Conservation (phyloP, 2,888 invertebrate genomes). For the Scelioninae gen. 2 region DNA sequence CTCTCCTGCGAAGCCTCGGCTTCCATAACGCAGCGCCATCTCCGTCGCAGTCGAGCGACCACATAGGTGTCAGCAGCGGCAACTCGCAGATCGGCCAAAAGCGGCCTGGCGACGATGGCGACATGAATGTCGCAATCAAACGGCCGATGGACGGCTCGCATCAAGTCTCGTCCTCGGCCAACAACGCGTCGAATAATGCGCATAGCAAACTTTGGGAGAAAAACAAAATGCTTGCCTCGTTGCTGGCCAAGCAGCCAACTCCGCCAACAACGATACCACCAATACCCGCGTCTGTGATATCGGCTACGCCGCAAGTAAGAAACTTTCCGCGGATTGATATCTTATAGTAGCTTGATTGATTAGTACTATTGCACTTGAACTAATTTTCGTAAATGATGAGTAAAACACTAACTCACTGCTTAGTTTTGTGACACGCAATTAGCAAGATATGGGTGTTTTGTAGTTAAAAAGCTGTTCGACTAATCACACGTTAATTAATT, state of each 20-base stretch:
- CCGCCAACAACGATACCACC: slow-evolving; percentile 80
- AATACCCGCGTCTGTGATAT: slow-evolving; percentile 80
- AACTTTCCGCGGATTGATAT: too few species aligned
- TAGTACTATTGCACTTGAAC: slow-evolving; percentile 19
- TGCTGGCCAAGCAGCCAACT: slow-evolving; percentile 86
- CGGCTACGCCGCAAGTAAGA: slow-evolving; percentile 81
- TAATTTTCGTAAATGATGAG: background rate
- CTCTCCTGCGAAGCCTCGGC: slow-evolving; percentile 77
- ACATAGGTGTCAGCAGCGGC: slow-evolving; percentile 68
- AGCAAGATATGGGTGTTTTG: too few species aligned
- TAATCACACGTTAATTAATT: too few species aligned
- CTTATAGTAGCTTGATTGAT: slow-evolving; percentile 3
- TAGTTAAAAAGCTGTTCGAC: too few species aligned
- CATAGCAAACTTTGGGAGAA: slow-evolving; percentile 86
- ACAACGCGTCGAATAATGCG: slow-evolving; percentile 72
- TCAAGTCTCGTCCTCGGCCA: slow-evolving; percentile 66
- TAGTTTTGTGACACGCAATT: background rate
- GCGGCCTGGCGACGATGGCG: slow-evolving; percentile 80
- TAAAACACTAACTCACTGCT: slow-evolving; percentile 17
- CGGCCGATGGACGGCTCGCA: slow-evolving; percentile 75
- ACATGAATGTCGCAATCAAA: slow-evolving; percentile 77
- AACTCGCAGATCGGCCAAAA: slow-evolving; percentile 76
- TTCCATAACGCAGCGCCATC: slow-evolving; percentile 76
- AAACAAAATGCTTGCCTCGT: slow-evolving; percentile 89
- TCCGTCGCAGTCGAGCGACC: slow-evolving; percentile 75